Evolutionary conservation across 1,140 invertebrate genomes (phyloP).

Genomic region (Papilio helenus): DNA sequence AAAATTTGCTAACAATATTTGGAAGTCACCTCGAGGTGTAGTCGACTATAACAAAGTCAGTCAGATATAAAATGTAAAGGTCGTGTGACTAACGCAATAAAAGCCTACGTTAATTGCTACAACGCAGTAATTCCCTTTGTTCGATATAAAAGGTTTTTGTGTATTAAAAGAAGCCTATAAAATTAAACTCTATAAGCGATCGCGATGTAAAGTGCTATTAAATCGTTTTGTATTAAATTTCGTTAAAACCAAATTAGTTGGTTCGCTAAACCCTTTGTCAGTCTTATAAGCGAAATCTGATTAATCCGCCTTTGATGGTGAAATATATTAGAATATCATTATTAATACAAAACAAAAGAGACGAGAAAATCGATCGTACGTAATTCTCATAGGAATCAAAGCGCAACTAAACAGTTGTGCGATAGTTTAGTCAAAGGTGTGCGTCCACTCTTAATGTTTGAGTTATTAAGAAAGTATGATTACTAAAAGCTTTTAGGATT

Average conservation of each 20-base stretch:
- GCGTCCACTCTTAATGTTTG: too few relatives aligned
- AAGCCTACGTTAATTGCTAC: background rate
- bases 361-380: background rate
- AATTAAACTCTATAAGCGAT: background rate
- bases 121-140: background rate
- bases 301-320: conserved; percentile 13
- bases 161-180: background rate
- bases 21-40: background rate
- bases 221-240: conserved; percentile 1
- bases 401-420: too few relatives aligned
- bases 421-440: too few relatives aligned
- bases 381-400: background rate
- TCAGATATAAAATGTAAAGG: background rate
- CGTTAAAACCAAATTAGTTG: conserved; percentile 22
- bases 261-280: conserved; percentile 14
- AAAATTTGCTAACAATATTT: too few relatives aligned
- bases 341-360: background rate
- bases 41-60: background rate
- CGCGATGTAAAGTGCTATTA: conserved; percentile 4
- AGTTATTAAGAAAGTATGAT: background rate
- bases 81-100: background rate
- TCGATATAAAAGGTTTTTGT: background rate
- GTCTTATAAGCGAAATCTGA: conserved; percentile 1
- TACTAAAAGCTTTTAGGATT: background rate
- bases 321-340: background rate